Percentiles rank a stretch among this genome's conserved stretches.
Conservation (phyloP, 2,797 vertebrate genomes). For the Smutsia temminckii region DNA sequence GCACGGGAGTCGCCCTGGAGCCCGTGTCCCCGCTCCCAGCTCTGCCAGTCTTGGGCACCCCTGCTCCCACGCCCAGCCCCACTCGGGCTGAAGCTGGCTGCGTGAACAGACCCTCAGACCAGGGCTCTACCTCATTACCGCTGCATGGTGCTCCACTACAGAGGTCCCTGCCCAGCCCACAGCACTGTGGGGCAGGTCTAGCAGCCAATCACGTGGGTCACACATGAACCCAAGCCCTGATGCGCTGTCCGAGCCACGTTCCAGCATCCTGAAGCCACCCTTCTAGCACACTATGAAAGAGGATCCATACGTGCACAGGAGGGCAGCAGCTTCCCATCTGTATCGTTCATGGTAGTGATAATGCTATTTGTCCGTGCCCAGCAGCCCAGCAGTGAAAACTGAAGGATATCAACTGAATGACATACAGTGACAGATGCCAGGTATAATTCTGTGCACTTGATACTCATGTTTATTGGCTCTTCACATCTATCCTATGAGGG, state of each 20-base stretch:
- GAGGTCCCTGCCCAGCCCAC: not conserved
- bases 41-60: not conserved
- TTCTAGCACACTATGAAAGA: not conserved
- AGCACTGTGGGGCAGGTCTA: not conserved
- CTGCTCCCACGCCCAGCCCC: not conserved
- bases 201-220: not conserved
- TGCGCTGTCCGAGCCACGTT: not conserved
- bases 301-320: not conserved
- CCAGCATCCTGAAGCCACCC: not conserved
- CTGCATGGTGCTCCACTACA: not conserved
- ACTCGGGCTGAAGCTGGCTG: not conserved
- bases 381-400: too few species aligned
- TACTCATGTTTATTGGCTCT: not conserved
- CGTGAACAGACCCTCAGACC: not conserved
- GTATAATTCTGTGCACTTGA: not conserved
- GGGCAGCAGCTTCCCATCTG: rapidly evolving
- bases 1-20: not conserved
- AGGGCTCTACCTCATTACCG: not conserved
- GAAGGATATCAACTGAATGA: not conserved
- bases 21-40: rapidly evolving
- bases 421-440: not conserved
- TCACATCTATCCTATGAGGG: not conserved
- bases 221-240: rapidly evolving
- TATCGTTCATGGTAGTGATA: not conserved
- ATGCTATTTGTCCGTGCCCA: rapidly evolving